phyloP scores from a whole-genome alignment of 1,140 invertebrate species.

The Cyclargus thomasi region DNA sequence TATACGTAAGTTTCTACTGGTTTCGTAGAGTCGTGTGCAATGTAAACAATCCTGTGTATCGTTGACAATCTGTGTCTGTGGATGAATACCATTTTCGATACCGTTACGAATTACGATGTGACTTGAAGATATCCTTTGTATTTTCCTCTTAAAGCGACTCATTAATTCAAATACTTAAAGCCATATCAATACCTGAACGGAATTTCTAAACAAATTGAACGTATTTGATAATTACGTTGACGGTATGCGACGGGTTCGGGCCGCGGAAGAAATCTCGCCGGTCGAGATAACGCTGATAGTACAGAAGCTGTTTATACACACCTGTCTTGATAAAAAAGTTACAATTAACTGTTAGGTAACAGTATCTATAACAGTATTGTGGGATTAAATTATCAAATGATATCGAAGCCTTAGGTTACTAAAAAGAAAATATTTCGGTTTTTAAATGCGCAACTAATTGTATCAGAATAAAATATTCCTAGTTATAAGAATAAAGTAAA shows the following conservation, averaged over 20 bases:
- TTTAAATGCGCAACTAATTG: too few relatives aligned
- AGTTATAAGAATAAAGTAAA: too few relatives aligned
- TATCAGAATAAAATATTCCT: too few relatives aligned
- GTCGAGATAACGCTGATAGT: neutral
- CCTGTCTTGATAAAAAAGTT: neutral
- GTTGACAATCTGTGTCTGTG: neutral
- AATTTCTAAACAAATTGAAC: slow-evolving; percentile 3
- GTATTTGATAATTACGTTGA: slow-evolving; percentile 1
- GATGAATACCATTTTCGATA: neutral
- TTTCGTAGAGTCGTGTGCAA: too few relatives aligned
- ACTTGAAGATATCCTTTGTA: neutral
- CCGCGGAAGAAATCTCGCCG: neutral
- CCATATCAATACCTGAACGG: neutral
- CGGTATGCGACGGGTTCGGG: neutral
- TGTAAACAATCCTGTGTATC: too few relatives aligned
- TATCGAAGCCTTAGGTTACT: neutral
- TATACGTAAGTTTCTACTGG: too few relatives aligned
- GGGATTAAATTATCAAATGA: neutral
- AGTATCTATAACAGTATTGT: neutral
- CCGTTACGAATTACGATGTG: neutral
- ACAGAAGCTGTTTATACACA: neutral
- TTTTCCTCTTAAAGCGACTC: neutral
- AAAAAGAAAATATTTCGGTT: neutral
- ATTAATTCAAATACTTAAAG: neutral
- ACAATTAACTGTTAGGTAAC: neutral